These are phyloP conservation scores for Verasper variegatus DNA, from an alignment of 2,113 vertebrate species.

Conservation along the genomic window DNA sequence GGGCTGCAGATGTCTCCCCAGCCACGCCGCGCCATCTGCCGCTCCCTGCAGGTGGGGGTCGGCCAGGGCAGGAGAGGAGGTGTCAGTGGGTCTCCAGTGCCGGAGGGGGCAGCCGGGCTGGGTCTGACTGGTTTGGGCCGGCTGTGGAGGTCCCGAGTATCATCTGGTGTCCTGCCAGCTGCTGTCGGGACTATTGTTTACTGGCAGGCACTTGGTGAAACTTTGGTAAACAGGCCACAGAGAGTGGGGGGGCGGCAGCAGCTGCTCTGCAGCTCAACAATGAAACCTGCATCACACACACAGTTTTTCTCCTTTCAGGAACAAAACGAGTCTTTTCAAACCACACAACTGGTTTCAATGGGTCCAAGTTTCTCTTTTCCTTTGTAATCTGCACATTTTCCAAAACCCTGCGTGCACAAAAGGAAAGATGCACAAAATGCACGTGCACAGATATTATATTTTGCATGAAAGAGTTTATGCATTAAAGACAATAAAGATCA, in stretches of 20 bases:
- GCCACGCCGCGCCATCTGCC: constrained; percentile 82
- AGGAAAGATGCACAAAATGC: neutral
- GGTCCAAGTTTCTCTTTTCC: too few species aligned
- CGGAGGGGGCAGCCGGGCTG: neutral
- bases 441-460: neutral
- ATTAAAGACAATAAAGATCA: neutral
- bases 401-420: neutral
- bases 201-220: constrained; percentile 60
- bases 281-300: neutral
- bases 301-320: neutral
- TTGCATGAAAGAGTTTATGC: neutral
- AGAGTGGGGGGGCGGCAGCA: constrained; percentile 16
- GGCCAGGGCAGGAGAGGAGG: constrained; percentile 16
- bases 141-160: constrained; percentile 40
- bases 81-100: constrained; percentile 11
- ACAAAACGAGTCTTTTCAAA: neutral
- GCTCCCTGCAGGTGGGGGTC: constrained; percentile 65
- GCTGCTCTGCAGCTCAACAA: constrained; percentile 21
- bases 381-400: too few species aligned
- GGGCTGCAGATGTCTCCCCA: constrained; percentile 79
- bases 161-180: constrained; percentile 75
- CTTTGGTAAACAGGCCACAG: constrained; percentile 57
- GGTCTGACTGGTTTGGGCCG: constrained; percentile 45
- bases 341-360: too few species aligned
- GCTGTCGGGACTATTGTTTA: constrained; percentile 62